Evolutionary conservation across 2,888 invertebrate species (phyloP).

Genomic region (Cataglyphis livida): DNA sequence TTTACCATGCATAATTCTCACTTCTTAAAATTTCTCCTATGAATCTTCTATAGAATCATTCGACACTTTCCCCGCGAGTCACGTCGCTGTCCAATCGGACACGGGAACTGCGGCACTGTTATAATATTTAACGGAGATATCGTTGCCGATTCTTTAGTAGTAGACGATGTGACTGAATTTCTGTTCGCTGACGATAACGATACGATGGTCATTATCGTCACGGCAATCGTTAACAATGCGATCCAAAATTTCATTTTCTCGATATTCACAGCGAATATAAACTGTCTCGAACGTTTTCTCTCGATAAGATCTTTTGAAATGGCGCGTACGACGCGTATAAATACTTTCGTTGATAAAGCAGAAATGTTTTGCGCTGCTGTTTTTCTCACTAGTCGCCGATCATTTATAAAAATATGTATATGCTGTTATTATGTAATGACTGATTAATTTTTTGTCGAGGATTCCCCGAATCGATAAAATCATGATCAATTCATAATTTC

Average conservation of each 20-base stretch:
- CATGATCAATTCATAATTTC: not conserved
- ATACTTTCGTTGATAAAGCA: not conserved
- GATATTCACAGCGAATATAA: not conserved
- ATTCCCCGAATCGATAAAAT: constrained; percentile 1
- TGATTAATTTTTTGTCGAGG: not conserved
- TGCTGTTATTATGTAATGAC: constrained; percentile 11
- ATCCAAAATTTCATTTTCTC: constrained; percentile 29
- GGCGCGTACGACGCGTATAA: not conserved
- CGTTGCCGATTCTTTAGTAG: not conserved
- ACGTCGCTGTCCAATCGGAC: constrained; percentile 1
- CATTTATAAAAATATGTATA: constrained; percentile 12
- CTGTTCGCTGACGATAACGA: not conserved
- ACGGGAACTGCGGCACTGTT: not conserved
- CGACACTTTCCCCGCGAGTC: constrained; percentile 12
- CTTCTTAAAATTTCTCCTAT: not conserved
- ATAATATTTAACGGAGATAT: not conserved
- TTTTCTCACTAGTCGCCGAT: not conserved
- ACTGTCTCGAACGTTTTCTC: not conserved
- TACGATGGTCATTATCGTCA: not conserved
- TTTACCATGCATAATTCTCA: constrained; percentile 3
- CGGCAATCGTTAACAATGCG: not conserved
- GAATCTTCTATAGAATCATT: not conserved
- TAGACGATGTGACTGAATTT: too few relatives aligned
- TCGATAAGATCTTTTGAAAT: not conserved
- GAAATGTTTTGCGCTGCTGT: not conserved